Evolutionary conservation across 2,888 invertebrate species (phyloP).

Genomic region (Bibio marci): DNA sequence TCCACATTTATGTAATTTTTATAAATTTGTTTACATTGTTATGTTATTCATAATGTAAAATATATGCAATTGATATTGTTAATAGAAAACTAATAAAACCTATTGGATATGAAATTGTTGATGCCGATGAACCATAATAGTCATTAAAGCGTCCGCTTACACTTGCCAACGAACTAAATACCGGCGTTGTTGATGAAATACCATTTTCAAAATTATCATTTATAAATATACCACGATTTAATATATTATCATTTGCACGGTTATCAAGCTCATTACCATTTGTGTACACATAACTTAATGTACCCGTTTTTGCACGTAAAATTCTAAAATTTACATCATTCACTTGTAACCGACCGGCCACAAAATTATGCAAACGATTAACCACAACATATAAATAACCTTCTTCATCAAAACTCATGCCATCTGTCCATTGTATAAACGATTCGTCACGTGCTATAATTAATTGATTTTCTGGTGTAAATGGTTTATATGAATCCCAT

Average conservation of each 20-base stretch:
- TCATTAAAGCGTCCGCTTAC: not conserved
- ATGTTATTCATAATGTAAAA: too few species aligned
- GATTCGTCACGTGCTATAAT: slow-evolving; percentile 47
- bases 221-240: slow-evolving; percentile 7
- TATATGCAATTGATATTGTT: too few species aligned
- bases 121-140: not conserved
- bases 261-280: slow-evolving; percentile 14
- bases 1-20: too few species aligned
- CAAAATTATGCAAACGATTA: slow-evolving; percentile 49
- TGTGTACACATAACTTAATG: slow-evolving; percentile 44
- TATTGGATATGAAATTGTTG: not conserved
- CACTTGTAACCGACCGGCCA: slow-evolving; percentile 39
- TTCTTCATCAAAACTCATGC: slow-evolving; percentile 38
- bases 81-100: not conserved
- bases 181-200: slow-evolving; percentile 14
- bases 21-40: too few species aligned
- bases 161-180: slow-evolving; percentile 5
- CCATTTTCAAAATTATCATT: slow-evolving; percentile 13
- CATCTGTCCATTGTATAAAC: slow-evolving; percentile 56
- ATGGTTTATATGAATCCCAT: slow-evolving; percentile 46
- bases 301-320: slow-evolving; percentile 39
- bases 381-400: slow-evolving; percentile 49
- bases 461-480: slow-evolving; percentile 37
- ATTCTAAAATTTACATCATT: slow-evolving; percentile 49
- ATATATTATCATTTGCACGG: slow-evolving; percentile 9